phyloP scores from a whole-genome alignment of 2,797 vertebrate species.

The Stomatorhinus walkeri region DNA sequence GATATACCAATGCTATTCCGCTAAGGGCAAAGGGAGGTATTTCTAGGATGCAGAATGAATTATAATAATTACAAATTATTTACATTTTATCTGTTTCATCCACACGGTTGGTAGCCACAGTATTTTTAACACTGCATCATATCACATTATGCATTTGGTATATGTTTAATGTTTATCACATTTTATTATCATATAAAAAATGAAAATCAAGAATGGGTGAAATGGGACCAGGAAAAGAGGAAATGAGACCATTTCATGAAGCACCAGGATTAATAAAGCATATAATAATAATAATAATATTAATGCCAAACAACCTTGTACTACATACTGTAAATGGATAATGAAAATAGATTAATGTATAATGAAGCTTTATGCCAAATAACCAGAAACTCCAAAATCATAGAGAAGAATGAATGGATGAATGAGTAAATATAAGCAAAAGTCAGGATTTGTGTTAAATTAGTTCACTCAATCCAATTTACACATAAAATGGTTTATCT shows the following conservation, averaged over 20 bases:
- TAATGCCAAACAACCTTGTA: background rate
- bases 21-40: conserved; percentile 39
- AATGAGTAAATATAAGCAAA: background rate
- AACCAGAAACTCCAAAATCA: background rate
- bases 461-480: background rate
- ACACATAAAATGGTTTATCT: background rate
- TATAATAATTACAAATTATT: conserved; percentile 15
- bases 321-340: background rate
- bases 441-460: background rate
- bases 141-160: background rate
- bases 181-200: background rate
- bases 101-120: background rate
- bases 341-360: background rate
- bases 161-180: background rate
- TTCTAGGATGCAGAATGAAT: background rate
- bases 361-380: background rate
- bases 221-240: background rate
- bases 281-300: background rate
- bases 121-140: background rate
- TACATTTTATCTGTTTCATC: background rate
- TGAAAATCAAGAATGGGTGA: background rate
- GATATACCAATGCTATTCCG: conserved; percentile 57
- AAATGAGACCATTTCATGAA: background rate
- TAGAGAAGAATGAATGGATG: background rate
- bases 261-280: background rate